phyloP scores from a whole-genome alignment of 2,797 vertebrate genomes.

The Sciurus vulgaris region DNA sequence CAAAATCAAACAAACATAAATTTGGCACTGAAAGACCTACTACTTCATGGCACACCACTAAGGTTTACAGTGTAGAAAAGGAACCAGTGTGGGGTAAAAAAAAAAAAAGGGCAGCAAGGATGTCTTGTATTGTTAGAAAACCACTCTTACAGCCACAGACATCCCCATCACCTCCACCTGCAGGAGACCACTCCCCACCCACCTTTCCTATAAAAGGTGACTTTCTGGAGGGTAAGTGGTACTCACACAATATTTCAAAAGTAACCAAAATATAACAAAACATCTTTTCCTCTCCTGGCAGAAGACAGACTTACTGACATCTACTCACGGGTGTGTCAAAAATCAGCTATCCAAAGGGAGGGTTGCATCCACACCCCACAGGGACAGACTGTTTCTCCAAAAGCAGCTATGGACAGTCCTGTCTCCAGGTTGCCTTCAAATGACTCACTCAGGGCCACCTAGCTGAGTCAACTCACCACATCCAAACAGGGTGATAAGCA shows the following conservation, averaged over 20 bases:
- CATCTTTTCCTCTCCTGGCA: background rate
- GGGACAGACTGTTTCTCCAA: background rate
- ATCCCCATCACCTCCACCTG: too few relatives aligned
- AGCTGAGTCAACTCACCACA: background rate
- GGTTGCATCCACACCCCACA: too few relatives aligned
- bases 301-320: too few relatives aligned
- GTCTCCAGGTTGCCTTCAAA: background rate
- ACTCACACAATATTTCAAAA: background rate
- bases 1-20: background rate
- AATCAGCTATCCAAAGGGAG: background rate
- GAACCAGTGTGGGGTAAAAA: background rate
- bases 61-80: background rate
- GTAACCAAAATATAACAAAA: background rate
- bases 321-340: background rate
- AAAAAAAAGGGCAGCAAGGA: background rate
- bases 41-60: background rate
- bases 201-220: background rate
- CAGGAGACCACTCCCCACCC: too few relatives aligned
- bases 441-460: background rate
- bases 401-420: fast-evolving
- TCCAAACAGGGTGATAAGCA: fast-evolving
- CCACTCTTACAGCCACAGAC: background rate
- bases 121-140: background rate
- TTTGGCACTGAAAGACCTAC: background rate
- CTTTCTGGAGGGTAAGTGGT: background rate